Conservation (phyloP, 2,888 invertebrate genomes). For the Phragmatobia fuliginosa region DNA sequence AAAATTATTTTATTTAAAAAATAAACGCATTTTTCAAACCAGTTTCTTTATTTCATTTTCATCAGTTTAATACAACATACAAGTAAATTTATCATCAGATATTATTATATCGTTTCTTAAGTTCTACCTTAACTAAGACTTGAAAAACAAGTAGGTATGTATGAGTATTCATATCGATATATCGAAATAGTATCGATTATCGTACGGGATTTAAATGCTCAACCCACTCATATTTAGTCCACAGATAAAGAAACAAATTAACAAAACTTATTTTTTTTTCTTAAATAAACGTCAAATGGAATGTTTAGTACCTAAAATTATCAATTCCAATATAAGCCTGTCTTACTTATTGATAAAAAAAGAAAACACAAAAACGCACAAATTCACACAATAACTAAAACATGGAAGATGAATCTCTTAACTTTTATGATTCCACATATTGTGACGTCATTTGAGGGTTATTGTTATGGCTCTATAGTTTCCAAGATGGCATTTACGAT, state of each 20-base stretch:
- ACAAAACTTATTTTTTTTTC: slow-evolving; percentile 46
- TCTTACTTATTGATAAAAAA: slow-evolving; percentile 43
- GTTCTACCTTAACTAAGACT: slow-evolving; percentile 82
- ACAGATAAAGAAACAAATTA: slow-evolving; percentile 54
- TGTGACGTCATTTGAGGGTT: slow-evolving; percentile 52
- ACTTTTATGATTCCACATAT: slow-evolving; percentile 46
- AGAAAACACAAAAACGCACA: slow-evolving; percentile 54
- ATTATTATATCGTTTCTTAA: slow-evolving; percentile 86
- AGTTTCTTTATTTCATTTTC: slow-evolving; percentile 87
- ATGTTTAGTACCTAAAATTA: slow-evolving; percentile 50
- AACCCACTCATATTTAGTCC: slow-evolving; percentile 50
- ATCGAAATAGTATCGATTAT: slow-evolving; percentile 53
- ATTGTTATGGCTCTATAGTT: slow-evolving; percentile 45
- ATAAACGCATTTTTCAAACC: slow-evolving; percentile 82
- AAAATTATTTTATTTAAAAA: slow-evolving; percentile 47
- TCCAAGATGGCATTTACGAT: slow-evolving; percentile 45
- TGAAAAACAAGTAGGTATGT: slow-evolving; percentile 82
- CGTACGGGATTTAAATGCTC: slow-evolving; percentile 48
- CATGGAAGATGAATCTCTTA: slow-evolving; percentile 52
- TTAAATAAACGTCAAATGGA: slow-evolving; percentile 46
- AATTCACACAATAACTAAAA: slow-evolving; percentile 55
- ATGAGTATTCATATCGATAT: slow-evolving; percentile 62
- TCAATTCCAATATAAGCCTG: slow-evolving; percentile 54
- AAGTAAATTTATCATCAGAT: slow-evolving; percentile 87
- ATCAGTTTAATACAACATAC: slow-evolving; percentile 87